phyloP scores from a whole-genome alignment of 2,113 vertebrate species.

The Tupaia tana region DNA sequence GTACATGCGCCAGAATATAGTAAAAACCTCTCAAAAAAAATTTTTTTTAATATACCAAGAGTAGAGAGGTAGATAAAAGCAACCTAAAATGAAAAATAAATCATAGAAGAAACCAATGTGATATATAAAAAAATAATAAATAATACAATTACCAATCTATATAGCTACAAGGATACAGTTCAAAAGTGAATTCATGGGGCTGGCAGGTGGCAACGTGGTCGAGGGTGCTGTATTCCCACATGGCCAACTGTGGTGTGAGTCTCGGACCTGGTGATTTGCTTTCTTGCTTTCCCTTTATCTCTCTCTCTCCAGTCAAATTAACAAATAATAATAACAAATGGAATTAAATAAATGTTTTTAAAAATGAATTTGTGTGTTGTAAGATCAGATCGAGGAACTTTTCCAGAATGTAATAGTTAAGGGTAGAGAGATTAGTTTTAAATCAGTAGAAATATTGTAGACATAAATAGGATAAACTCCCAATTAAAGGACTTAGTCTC shows the following conservation, averaged over 20 bases:
- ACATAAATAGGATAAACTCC: neutral
- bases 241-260: too few species aligned
- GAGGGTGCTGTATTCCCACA: too few species aligned
- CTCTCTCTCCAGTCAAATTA: too few species aligned
- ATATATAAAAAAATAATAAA: neutral
- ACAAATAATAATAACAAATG: too few species aligned
- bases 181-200: too few species aligned
- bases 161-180: neutral
- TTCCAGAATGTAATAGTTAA: neutral
- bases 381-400: conserved; percentile 2
- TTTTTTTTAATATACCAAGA: neutral
- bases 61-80: neutral
- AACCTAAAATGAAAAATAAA: neutral
- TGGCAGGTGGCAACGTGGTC: too few species aligned
- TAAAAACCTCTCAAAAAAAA: too few species aligned
- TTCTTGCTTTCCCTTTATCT: too few species aligned
- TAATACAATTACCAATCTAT: neutral
- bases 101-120: neutral
- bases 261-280: too few species aligned
- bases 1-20: too few species aligned
- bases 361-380: neutral
- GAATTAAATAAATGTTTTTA: too few species aligned
- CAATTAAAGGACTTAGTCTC: neutral
- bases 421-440: neutral
- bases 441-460: neutral